Percentiles rank a stretch among this genome's conserved stretches.
phyloP scores from a whole-genome alignment of 2,113 vertebrate species.

The Copsychus sechellarum region DNA sequence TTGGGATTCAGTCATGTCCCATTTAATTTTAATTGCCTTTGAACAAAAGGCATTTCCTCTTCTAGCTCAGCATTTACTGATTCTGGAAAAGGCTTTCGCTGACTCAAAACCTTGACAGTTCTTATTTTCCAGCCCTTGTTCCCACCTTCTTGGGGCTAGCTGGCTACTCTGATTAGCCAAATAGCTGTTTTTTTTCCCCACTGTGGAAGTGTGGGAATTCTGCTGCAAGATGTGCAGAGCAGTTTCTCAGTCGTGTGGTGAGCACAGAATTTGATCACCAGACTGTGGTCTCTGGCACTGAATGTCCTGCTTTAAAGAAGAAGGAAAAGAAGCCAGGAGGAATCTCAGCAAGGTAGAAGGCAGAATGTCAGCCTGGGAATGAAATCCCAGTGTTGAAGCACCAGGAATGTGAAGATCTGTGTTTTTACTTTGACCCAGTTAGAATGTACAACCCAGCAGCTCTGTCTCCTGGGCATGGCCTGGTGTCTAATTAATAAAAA shows the following conservation, averaged over 20 bases:
- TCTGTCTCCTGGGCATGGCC: not conserved
- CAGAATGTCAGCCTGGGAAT: not conserved
- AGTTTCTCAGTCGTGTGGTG: not conserved
- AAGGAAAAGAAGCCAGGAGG: not conserved
- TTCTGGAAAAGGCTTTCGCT: conserved; percentile 27
- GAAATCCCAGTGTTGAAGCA: not conserved
- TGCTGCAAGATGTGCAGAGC: not conserved
- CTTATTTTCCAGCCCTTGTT: conserved; percentile 1
- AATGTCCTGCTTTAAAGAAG: not conserved
- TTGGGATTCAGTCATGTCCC: conserved; percentile 22
- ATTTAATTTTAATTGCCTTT: conserved; percentile 67
- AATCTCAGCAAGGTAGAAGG: not conserved
- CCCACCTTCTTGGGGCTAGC: conserved; percentile 21
- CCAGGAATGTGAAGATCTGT: fast-evolving
- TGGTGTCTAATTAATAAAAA: not conserved
- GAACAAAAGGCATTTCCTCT: conserved; percentile 52
- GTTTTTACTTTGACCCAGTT: not conserved
- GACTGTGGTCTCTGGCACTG: not conserved
- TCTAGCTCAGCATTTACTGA: conserved; percentile 15
- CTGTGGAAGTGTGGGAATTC: not conserved
- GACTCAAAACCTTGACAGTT: conserved; percentile 30
- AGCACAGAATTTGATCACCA: not conserved
- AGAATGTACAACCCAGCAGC: not conserved
- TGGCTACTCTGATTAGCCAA: conserved; percentile 11
- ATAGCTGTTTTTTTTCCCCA: not conserved